Base-by-base conservation (phyloP, 2,113 vertebrate species). In the Silurus meridionalis region DNA sequence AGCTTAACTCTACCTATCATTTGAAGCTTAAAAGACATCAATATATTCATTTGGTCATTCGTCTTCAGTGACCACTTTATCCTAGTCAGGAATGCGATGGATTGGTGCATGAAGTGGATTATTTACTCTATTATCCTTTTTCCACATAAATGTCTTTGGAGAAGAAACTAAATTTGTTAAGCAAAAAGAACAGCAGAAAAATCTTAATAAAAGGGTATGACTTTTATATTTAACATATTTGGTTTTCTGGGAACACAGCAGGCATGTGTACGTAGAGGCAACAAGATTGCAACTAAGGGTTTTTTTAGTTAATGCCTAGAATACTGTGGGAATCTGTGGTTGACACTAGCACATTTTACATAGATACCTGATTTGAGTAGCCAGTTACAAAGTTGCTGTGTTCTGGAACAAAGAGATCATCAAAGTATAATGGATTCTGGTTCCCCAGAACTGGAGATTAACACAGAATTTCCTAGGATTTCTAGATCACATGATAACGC, bases 1-100 rank as follows among this genome's bases (percentile, higher is more conserved):
- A 74, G 19, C 37, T 48, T 48, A 72, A 8, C 17, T 19, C 17
- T 48, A 50, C 37, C 46, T 50, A 19, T 74, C 46, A 50, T 74
- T 74, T 23, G 21, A 48, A 50, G 17, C 48, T 74, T 25, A 74
- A 71, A 21, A 74, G 46, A 15, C 50, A 74, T 72, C 69, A 72
- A 72, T 74, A 48, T 74, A 48, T 74, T 74, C 8, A 50, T 74
- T 74, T 74, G 46, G 48, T 50, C 46, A 74, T 74, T 74, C 46
- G 11, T 74, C 19, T 50, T 74, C 71, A 74, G 46, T 74, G 8
- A 50, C 71, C 46, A 21, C 1, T 23, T 74, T 74, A 50, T 74
- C 71, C 46, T 74, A 46, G 46, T 74, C 71, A 77, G 50, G 50
- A 10, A 23, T 77, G 10, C 6, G 6, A 21, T 77, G 50, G 23